phyloP scores from a whole-genome alignment of 2,888 invertebrate genomes.

The Acleris cristana region DNA sequence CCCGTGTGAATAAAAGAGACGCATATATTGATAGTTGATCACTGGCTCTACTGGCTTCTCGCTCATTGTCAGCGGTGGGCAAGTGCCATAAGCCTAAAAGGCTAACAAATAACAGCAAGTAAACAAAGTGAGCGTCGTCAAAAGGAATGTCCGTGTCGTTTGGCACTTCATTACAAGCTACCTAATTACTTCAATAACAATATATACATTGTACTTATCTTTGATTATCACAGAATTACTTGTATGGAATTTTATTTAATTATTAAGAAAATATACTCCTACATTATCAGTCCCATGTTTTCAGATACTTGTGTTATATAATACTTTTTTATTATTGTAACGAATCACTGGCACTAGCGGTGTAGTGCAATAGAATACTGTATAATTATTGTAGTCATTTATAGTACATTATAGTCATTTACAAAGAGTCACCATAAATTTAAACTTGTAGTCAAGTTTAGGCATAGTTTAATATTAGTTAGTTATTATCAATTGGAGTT shows the following conservation, averaged over 20 bases:
- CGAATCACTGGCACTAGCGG: not conserved
- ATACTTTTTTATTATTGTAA: constrained; percentile 6
- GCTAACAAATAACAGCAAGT: constrained; percentile 19
- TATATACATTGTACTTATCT: constrained; percentile 51
- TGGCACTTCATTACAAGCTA: constrained; percentile 35
- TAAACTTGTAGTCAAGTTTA: constrained; percentile 13
- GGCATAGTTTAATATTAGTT: not conserved
- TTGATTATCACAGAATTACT: constrained; percentile 63
- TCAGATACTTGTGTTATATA: constrained; percentile 11
- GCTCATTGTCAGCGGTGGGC: no score
- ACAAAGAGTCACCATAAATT: not conserved
- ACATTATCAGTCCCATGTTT: constrained; percentile 19
- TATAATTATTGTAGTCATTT: constrained; percentile 2
- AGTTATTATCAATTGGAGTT: not conserved
- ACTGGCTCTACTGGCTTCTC: no score
- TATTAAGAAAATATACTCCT: constrained; percentile 10
- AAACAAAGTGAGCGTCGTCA: constrained; percentile 41
- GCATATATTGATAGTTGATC: no score
- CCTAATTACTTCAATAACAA: constrained; percentile 48
- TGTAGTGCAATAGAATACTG: not conserved
- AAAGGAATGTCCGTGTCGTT: constrained; percentile 47
- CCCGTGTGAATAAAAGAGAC: no score
- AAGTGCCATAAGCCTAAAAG: not conserved
- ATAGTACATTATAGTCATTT: constrained; percentile 6
- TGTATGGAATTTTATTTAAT: constrained; percentile 44